phyloP scores from a whole-genome alignment of 2,888 invertebrate species.

The Perizoma flavofasciatum region DNA sequence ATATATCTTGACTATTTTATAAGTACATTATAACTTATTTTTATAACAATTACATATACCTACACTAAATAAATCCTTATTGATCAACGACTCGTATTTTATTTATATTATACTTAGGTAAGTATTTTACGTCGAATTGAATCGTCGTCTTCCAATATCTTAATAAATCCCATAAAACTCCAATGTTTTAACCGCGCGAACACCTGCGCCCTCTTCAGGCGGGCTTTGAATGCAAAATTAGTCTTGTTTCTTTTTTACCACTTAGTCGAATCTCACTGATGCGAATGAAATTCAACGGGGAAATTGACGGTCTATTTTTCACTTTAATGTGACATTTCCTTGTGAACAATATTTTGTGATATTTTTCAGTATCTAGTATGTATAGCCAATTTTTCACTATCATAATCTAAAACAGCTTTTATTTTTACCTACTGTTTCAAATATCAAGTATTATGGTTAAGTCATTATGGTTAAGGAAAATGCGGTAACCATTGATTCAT shows the following conservation, averaged over 20 bases:
- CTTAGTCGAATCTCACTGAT: slow-evolving; percentile 71
- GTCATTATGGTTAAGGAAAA: too few relatives aligned
- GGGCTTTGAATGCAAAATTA: slow-evolving; percentile 81
- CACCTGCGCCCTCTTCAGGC: slow-evolving; percentile 74
- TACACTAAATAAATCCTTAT: background rate
- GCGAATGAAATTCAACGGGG: slow-evolving; percentile 72
- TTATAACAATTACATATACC: too few relatives aligned
- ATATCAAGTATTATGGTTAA: too few relatives aligned
- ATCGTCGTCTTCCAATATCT: slow-evolving; percentile 72
- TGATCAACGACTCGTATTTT: background rate
- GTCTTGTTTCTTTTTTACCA: slow-evolving; percentile 82
- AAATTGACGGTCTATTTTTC: slow-evolving; percentile 68
- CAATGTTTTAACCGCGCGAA: slow-evolving; percentile 77
- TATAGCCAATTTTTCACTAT: too few relatives aligned
- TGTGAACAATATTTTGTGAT: slow-evolving; percentile 37
- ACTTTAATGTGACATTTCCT: slow-evolving; percentile 45
- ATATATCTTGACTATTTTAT: too few relatives aligned
- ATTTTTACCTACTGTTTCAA: too few relatives aligned
- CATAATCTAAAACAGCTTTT: too few relatives aligned
- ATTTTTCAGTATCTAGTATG: slow-evolving; percentile 31
- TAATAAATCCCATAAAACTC: slow-evolving; percentile 82
- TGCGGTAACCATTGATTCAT: too few relatives aligned
- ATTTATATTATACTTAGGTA: slow-evolving; percentile 1
- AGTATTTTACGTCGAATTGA: slow-evolving; percentile 43
- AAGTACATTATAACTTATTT: too few relatives aligned